A percentile compares a stretch with the other conserved stretches of the same genome.
These are phyloP conservation scores for Drosophila sp. DNA, from an alignment of 1,140 invertebrate species.

Conservation along the genomic window DNA sequence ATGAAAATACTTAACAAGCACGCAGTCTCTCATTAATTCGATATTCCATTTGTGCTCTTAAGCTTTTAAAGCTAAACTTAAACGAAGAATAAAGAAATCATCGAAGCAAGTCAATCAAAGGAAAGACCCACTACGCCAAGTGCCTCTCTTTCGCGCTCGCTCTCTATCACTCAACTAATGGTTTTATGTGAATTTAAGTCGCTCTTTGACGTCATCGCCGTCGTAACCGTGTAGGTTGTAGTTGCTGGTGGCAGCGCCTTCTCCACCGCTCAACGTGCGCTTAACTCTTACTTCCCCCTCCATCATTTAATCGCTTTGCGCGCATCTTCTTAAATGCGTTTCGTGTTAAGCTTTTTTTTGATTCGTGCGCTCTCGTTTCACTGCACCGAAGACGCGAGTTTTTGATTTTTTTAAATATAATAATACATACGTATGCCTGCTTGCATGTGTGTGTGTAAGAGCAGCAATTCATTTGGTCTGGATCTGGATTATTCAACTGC, in stretches of 20 bases:
- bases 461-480: conserved; percentile 41
- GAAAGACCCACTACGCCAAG: conserved; percentile 36
- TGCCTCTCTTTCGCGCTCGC: conserved; percentile 23
- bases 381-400: conserved; percentile 29
- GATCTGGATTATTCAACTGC: conserved; percentile 47
- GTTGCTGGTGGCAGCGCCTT: conserved; percentile 13
- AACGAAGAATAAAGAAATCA: conserved; percentile 28
- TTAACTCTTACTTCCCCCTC: conserved; percentile 10
- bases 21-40: conserved; percentile 44
- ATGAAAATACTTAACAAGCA: conserved; percentile 43
- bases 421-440: neutral
- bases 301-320: conserved; percentile 47
- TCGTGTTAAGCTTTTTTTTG: conserved; percentile 36
- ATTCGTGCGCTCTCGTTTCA: conserved; percentile 27
- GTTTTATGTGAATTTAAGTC: conserved; percentile 59
- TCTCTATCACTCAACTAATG: conserved; percentile 43
- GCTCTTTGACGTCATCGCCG: conserved; percentile 49
- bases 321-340: conserved; percentile 52
- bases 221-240: conserved; percentile 14
- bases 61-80: conserved; percentile 48
- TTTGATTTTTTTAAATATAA: conserved; percentile 31
- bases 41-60: conserved; percentile 73
- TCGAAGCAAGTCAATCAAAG: conserved; percentile 33
- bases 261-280: conserved; percentile 1
- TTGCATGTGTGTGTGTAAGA: conserved; percentile 4